These are phyloP conservation scores for Astropecten irregularis DNA, from an alignment of 53 echinoderm and acorn worm genomes.

Conservation along the genomic window DNA sequence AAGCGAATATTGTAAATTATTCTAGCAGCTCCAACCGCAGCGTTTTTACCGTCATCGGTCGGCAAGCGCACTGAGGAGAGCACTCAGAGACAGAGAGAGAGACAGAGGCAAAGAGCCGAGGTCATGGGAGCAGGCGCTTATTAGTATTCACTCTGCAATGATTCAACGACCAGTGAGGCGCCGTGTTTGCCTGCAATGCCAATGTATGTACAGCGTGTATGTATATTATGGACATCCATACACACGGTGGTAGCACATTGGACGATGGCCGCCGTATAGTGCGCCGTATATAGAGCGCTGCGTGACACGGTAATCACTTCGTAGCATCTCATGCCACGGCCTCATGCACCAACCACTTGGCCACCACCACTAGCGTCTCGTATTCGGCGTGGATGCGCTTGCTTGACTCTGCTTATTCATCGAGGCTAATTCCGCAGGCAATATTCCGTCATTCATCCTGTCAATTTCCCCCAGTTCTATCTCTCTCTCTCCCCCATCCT, in stretches of 20 bases:
- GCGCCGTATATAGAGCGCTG: too few relatives aligned
- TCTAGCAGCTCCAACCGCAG: too few relatives aligned
- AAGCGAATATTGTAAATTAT: conserved; percentile 35
- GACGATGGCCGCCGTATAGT: too few relatives aligned
- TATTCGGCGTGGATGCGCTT: background rate
- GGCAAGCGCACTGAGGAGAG: background rate
- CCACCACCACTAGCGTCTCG: too few relatives aligned
- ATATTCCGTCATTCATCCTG: conserved; percentile 22
- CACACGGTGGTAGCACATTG: too few relatives aligned
- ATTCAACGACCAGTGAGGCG: conserved; percentile 13
- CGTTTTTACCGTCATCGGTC: background rate
- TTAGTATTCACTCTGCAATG: conserved; percentile 35
- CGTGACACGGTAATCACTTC: too few relatives aligned
- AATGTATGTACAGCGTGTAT: too few relatives aligned
- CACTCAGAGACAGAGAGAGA: background rate
- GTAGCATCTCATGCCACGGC: too few relatives aligned
- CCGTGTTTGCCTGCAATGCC: conserved; percentile 18
- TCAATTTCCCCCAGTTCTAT: background rate
- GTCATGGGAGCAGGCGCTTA: conserved; percentile 14
- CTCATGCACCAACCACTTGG: too few relatives aligned
- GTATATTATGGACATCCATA: too few relatives aligned
- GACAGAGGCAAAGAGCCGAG: background rate
- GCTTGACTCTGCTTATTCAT: conserved; percentile 8
- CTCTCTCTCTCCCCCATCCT: too few relatives aligned
- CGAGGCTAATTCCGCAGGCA: conserved; percentile 33